A percentile compares a stretch with the other conserved stretches of the same genome.
Conservation (phyloP, 2,113 vertebrate species). For the Eidolon helvum region DNA sequence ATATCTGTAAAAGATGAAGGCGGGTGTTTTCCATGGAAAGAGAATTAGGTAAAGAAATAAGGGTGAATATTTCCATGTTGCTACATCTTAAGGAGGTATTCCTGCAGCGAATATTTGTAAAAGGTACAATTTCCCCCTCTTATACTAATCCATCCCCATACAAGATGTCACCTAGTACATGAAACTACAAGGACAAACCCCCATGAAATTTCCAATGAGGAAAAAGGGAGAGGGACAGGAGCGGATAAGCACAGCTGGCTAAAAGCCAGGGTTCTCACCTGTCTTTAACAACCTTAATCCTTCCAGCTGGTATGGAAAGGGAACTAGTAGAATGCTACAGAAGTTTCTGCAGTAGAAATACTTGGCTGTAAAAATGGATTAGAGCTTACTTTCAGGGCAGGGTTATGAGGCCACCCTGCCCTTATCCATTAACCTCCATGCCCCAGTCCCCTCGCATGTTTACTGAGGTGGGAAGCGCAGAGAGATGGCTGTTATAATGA, state of each 20-base stretch:
- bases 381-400: not conserved
- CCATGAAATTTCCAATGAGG: not conserved
- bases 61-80: not conserved
- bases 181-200: not conserved
- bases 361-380: not conserved
- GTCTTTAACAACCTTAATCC: not conserved
- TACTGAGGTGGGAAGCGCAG: not conserved
- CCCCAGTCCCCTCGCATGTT: not conserved
- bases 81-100: not conserved
- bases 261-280: not conserved
- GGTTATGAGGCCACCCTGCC: slow-evolving; percentile 6
- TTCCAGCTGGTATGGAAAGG: not conserved
- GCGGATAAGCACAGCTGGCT: not conserved
- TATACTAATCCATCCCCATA: not conserved
- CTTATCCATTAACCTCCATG: not conserved
- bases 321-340: not conserved
- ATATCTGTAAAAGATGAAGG: not conserved
- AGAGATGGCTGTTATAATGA: not conserved
- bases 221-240: not conserved
- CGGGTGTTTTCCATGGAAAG: not conserved
- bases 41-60: slow-evolving; percentile 23
- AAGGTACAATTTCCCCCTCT: not conserved
- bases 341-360: not conserved
- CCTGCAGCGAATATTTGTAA: not conserved
- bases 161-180: not conserved